Conservation (phyloP, 2,888 invertebrate species). For the Bibio marci region DNA sequence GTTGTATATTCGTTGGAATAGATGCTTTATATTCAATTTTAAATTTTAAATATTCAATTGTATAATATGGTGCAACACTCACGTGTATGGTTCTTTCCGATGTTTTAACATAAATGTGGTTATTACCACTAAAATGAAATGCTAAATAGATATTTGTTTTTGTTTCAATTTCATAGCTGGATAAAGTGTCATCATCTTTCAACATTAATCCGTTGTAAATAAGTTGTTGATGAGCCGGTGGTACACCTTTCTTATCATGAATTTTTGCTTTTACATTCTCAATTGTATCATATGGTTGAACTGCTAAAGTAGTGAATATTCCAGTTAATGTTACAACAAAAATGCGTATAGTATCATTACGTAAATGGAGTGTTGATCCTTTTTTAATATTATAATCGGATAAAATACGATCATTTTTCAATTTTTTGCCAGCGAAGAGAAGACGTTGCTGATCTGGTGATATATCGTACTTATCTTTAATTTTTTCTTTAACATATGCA, state of each 20-base stretch:
- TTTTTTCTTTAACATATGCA: conserved; percentile 30
- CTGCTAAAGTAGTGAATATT: conserved; percentile 38
- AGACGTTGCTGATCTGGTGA: conserved; percentile 37
- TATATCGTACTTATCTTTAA: conserved; percentile 36
- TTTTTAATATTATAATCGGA: conserved; percentile 42
- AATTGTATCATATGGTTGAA: conserved; percentile 41
- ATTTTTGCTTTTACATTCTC: conserved; percentile 43
- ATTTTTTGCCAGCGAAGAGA: conserved; percentile 38
- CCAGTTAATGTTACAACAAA: conserved; percentile 39
- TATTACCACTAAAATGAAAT: conserved; percentile 44
- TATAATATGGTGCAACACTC: conserved; percentile 42
- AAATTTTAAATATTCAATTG: conserved; percentile 46
- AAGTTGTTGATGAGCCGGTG: conserved; percentile 40
- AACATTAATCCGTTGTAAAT: conserved; percentile 49
- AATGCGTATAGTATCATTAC: conserved; percentile 50
- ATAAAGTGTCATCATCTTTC: conserved; percentile 45
- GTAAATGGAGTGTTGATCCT: conserved; percentile 34
- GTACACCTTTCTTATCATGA: conserved; percentile 35
- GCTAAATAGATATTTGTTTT: conserved; percentile 40
- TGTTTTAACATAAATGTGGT: conserved; percentile 35
- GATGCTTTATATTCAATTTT: conserved; percentile 40
- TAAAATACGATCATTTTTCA: conserved; percentile 38
- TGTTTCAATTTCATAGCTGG: conserved; percentile 48
- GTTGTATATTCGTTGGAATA: conserved; percentile 42
- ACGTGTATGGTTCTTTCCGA: conserved; percentile 31